Percentiles rank a stretch among this genome's conserved stretches.
Evolutionary conservation across 2,797 vertebrate species (phyloP).

Genomic region (Dermochelys coriacea): DNA sequence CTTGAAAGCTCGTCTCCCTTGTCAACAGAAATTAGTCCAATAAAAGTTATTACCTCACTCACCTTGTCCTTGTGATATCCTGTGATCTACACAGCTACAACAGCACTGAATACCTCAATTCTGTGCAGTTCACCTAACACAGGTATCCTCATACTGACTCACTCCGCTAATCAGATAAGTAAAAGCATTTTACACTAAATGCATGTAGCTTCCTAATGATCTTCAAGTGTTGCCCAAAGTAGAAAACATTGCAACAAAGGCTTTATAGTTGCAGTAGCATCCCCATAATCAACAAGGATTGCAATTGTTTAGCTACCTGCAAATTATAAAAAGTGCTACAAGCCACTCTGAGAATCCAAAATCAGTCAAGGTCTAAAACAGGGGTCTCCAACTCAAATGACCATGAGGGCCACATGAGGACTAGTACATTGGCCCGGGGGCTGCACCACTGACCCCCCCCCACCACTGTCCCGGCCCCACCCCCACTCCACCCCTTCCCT

Average conservation of each 20-base stretch:
- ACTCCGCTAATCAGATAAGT: not conserved
- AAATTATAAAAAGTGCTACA: not conserved
- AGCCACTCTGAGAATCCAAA: not conserved
- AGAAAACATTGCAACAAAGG: not conserved
- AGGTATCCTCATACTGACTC: accelerated
- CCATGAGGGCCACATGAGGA: too few relatives aligned
- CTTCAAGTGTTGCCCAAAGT: not conserved
- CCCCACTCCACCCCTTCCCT: too few relatives aligned
- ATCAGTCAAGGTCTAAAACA: accelerated
- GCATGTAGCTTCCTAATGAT: not conserved
- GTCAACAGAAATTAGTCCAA: too few relatives aligned
- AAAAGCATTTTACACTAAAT: not conserved
- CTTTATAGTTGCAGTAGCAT: not conserved
- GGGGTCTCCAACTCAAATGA: too few relatives aligned
- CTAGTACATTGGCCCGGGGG: too few relatives aligned
- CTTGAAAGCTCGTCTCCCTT: too few relatives aligned
- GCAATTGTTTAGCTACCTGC: accelerated
- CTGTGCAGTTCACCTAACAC: not conserved
- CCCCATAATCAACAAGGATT: not conserved
- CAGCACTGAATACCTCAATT: too few relatives aligned
- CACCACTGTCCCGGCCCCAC: too few relatives aligned
- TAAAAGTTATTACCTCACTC: too few relatives aligned
- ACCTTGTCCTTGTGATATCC: too few relatives aligned
- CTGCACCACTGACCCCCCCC: too few relatives aligned
- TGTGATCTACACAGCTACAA: too few relatives aligned